Evolutionary conservation across 2,888 invertebrate genomes (phyloP).

Genomic region (Ophion ellenae): DNA sequence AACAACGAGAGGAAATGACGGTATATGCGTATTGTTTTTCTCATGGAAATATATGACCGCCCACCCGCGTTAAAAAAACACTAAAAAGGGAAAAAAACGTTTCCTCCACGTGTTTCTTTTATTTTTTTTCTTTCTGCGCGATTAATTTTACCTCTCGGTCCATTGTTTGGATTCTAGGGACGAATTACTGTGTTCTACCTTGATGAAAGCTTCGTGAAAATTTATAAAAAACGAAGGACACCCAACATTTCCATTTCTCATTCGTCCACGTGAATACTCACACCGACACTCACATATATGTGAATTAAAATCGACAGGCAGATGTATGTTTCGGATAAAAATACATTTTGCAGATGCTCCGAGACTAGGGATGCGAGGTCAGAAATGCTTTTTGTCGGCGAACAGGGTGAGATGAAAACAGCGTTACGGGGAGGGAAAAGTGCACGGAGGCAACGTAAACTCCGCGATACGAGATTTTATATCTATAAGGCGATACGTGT

Average conservation of each 20-base stretch:
- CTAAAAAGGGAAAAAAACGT: neutral
- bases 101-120: neutral
- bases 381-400: constrained; percentile 16
- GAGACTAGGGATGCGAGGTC: constrained; percentile 13
- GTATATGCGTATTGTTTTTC: constrained; percentile 23
- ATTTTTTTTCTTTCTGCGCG: constrained; percentile 11
- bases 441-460: constrained; percentile 37
- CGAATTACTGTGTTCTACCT: constrained; percentile 15
- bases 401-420: neutral
- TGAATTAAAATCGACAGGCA: constrained; percentile 11
- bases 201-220: constrained; percentile 14
- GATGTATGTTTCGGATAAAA: constrained; percentile 42
- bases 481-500: constrained; percentile 19
- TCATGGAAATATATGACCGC: too few species aligned
- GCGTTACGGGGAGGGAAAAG: neutral
- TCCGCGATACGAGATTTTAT: constrained; percentile 15
- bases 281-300: neutral
- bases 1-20: constrained; percentile 9
- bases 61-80: neutral
- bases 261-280: neutral
- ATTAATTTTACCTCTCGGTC: constrained; percentile 29
- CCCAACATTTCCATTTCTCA: constrained; percentile 21
- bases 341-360: constrained; percentile 23
- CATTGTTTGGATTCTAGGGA: constrained; percentile 25
- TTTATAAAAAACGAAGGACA: neutral